phyloP scores from a whole-genome alignment of 2,888 invertebrate species.

The Thecophora atra region DNA sequence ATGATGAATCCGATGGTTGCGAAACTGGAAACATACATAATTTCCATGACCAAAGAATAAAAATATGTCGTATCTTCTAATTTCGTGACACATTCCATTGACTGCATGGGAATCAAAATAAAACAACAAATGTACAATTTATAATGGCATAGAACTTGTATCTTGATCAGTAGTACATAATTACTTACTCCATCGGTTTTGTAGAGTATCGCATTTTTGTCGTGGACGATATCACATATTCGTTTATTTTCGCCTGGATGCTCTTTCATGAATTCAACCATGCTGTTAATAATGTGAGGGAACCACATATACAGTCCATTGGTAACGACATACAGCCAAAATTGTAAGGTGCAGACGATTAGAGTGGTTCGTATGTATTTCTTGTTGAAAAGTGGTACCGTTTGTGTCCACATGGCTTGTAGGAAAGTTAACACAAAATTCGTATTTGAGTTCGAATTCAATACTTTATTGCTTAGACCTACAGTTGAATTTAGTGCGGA shows the following conservation, averaged over 20 bases:
- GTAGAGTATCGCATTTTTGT: constrained; percentile 45
- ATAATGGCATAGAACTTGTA: no score
- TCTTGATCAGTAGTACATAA: no score
- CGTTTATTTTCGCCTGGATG: constrained; percentile 49
- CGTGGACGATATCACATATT: constrained; percentile 55
- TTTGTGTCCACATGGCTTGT: constrained; percentile 59
- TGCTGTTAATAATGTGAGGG: constrained; percentile 59
- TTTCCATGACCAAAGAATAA: constrained; percentile 55
- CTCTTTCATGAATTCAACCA: constrained; percentile 52
- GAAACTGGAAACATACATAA: constrained; percentile 53
- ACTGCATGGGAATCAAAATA: constrained; percentile 36
- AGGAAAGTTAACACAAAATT: constrained; percentile 48
- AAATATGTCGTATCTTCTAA: constrained; percentile 54
- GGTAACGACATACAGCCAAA: constrained; percentile 56
- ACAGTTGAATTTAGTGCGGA: constrained; percentile 9
- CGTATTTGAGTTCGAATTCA: constrained; percentile 38
- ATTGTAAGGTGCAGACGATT: constrained; percentile 58
- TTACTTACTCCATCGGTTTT: constrained; percentile 47
- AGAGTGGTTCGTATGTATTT: constrained; percentile 55
- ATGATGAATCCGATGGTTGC: constrained; percentile 56
- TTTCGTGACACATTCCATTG: constrained; percentile 49
- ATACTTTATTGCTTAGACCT: constrained; percentile 22
- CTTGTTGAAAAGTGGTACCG: constrained; percentile 55
- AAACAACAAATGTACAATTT: neutral
- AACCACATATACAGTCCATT: constrained; percentile 62